Percentiles rank a stretch among this genome's conserved stretches.
Evolutionary conservation across 2,113 vertebrate species (phyloP).

Genomic region (Gopherus flavomarginatus): DNA sequence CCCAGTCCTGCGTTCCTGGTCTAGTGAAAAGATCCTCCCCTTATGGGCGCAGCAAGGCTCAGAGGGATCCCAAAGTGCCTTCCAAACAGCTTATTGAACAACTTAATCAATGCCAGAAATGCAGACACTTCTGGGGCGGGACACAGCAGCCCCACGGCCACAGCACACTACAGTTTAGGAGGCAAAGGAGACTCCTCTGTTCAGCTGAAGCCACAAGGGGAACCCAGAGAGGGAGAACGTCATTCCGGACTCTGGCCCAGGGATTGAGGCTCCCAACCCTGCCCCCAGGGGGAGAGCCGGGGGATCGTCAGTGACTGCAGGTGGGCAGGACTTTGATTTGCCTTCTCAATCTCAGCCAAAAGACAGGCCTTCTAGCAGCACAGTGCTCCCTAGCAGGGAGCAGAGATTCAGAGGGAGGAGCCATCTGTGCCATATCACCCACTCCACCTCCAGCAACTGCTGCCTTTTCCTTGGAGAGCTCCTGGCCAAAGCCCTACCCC

Average conservation of each 20-base stretch:
- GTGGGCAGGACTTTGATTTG: too few species aligned
- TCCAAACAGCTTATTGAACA: neutral
- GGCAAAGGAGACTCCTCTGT: neutral
- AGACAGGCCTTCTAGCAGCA: neutral
- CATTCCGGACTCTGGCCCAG: neutral
- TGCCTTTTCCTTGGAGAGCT: too few species aligned
- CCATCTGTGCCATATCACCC: too few species aligned
- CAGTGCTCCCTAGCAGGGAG: too few species aligned
- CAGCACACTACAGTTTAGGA: neutral
- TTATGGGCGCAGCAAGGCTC: neutral
- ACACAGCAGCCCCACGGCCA: neutral
- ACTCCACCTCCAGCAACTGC: too few species aligned
- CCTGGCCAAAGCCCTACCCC: too few species aligned
- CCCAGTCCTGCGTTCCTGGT: too few species aligned
- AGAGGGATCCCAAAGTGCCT: neutral
- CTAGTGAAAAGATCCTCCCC: neutral
- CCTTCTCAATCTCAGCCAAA: neutral
- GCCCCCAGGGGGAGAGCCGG: too few species aligned
- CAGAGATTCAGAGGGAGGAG: too few species aligned
- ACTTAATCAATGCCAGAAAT: neutral
- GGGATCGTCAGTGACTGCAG: too few species aligned
- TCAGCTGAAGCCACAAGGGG: neutral
- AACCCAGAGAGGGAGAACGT: neutral
- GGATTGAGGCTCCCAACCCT: neutral
- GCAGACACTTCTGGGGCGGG: neutral